Percentiles rank a stretch among this genome's conserved stretches.
Conservation (phyloP, 1,140 invertebrate genomes). For the Hesperophylax magnus region DNA sequence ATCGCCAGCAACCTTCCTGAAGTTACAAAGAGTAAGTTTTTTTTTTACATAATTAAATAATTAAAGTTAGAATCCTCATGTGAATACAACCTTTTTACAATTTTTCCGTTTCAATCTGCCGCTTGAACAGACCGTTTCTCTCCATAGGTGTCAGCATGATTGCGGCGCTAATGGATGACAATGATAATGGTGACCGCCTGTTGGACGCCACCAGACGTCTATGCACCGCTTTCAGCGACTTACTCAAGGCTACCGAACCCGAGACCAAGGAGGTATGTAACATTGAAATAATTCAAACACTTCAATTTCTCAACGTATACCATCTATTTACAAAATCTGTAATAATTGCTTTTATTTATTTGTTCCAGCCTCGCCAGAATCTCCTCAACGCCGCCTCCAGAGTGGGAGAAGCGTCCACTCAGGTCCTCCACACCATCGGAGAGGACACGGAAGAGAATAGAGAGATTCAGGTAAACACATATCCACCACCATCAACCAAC, state of each 20-base stretch:
- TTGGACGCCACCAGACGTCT: slow-evolving; percentile 93
- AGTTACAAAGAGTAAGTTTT: slow-evolving; percentile 85
- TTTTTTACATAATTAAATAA: neutral
- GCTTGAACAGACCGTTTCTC: neutral
- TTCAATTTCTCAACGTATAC: neutral
- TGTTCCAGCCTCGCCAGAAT: slow-evolving; percentile 87
- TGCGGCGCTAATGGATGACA: slow-evolving; percentile 92
- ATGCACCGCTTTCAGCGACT: slow-evolving; percentile 94
- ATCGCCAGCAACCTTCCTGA: slow-evolving; percentile 97
- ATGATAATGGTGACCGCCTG: slow-evolving; percentile 85
- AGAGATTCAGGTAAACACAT: slow-evolving; percentile 75
- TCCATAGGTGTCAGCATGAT: slow-evolving; percentile 86
- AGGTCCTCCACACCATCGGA: slow-evolving; percentile 95
- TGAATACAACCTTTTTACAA: neutral
- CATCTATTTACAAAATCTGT: neutral
- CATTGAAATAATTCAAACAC: neutral
- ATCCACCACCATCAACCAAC: neutral
- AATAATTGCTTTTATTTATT: slow-evolving; percentile 42
- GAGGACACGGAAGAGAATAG: slow-evolving; percentile 87
- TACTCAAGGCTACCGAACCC: slow-evolving; percentile 95
- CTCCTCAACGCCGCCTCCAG: slow-evolving; percentile 93
- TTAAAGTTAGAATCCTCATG: neutral
- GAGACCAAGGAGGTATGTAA: slow-evolving; percentile 86
- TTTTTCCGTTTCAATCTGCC: neutral
- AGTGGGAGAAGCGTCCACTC: slow-evolving; percentile 96